Evolutionary conservation across 2,888 invertebrate genomes (phyloP).

Genomic region (Clivina fossor): DNA sequence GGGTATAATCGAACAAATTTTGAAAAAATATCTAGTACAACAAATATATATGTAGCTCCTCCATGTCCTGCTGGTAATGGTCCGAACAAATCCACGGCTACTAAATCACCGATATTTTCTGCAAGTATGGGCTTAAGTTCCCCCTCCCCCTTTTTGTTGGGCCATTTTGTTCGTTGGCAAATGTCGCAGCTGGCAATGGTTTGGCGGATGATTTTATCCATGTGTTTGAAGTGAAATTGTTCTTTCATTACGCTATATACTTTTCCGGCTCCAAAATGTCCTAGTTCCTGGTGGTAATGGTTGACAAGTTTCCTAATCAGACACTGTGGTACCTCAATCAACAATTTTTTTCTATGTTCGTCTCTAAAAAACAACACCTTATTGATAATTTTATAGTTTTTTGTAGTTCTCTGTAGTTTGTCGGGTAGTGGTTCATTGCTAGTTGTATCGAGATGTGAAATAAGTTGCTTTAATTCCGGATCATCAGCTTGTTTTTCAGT

Average conservation of each 20-base stretch:
- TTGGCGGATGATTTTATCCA: neutral
- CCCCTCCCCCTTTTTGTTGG: neutral
- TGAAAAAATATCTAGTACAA: constrained; percentile 23
- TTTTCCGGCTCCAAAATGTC: constrained; percentile 31
- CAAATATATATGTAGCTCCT: constrained; percentile 22
- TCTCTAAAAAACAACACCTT: too few relatives aligned
- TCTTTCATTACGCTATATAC: constrained; percentile 12
- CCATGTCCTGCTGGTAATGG: constrained; percentile 11
- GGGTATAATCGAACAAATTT: constrained; percentile 28
- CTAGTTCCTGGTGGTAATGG: constrained; percentile 16
- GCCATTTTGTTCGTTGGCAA: constrained; percentile 8
- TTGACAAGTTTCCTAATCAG: neutral
- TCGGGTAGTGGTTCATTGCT: too few relatives aligned
- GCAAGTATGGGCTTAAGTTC: neutral
- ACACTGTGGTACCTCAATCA: neutral
- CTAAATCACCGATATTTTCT: neutral
- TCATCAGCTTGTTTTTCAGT: too few relatives aligned
- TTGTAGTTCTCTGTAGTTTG: too few relatives aligned
- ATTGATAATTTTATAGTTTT: too few relatives aligned
- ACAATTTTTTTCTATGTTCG: too few relatives aligned
- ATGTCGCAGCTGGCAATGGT: neutral
- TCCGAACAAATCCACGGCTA: constrained; percentile 23
- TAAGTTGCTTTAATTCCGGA: too few relatives aligned
- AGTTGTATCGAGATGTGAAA: too few relatives aligned
- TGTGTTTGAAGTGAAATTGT: neutral